Conservation (phyloP, 2,113 vertebrate species). For the Galeopterus variegatus region DNA sequence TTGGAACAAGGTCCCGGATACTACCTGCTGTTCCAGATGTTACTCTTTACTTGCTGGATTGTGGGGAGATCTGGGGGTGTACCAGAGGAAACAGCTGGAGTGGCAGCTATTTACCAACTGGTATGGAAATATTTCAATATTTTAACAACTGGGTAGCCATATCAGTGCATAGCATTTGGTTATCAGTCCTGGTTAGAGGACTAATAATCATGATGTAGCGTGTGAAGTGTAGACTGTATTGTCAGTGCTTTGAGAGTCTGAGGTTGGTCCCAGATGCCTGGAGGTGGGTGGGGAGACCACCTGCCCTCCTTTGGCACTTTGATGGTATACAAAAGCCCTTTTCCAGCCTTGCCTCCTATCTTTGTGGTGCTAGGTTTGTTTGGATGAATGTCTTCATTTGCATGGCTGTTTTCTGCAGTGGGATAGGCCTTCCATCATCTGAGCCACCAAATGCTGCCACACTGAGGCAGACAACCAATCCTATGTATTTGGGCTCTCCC, state of each 20-base stretch:
- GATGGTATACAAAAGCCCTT: neutral
- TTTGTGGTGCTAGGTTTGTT: constrained; percentile 17
- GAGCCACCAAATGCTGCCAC: constrained; percentile 19
- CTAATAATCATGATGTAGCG: constrained; percentile 20
- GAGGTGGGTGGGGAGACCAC: neutral
- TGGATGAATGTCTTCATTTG: constrained; percentile 50
- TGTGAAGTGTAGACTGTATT: neutral
- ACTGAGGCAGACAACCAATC: constrained; percentile 56
- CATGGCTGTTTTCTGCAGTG: constrained; percentile 16
- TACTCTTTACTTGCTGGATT: neutral
- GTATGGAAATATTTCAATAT: constrained; percentile 47
- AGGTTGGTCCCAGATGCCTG: neutral
- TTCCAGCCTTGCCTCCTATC: neutral
- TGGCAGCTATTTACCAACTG: constrained; percentile 10
- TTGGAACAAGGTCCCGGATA: neutral
- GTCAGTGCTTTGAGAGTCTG: constrained; percentile 13
- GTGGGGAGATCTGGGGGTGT: neutral
- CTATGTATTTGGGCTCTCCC: neutral
- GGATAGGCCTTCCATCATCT: neutral
- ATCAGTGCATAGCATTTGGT: neutral
- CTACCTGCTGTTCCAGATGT: neutral
- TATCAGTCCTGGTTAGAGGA: neutral
- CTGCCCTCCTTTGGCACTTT: neutral
- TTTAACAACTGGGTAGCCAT: neutral
- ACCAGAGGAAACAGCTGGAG: neutral